Evolutionary conservation across 2,113 vertebrate species (phyloP).

Genomic region (Podarcis cretensis): DNA sequence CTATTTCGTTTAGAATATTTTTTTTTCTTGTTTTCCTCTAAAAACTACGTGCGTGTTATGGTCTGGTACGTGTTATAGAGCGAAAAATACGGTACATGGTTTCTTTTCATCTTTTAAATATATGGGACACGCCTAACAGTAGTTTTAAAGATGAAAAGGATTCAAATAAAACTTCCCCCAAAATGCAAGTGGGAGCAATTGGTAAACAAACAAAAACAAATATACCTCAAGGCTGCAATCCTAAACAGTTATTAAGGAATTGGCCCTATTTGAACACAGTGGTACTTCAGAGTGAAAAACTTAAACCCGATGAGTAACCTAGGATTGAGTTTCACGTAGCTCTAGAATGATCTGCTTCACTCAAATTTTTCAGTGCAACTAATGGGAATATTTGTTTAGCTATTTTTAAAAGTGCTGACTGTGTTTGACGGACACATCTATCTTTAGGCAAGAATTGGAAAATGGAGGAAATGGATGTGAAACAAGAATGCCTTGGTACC

Average conservation of each 20-base stretch:
- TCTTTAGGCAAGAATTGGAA: slow-evolving; percentile 96
- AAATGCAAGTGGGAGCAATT: not conserved
- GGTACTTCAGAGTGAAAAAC: not conserved
- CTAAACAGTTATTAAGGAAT: not conserved
- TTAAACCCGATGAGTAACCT: too few species aligned
- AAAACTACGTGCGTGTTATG: too few species aligned
- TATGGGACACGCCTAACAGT: too few species aligned
- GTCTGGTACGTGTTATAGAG: too few species aligned
- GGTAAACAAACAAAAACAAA: not conserved
- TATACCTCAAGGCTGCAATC: not conserved
- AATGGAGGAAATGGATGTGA: slow-evolving; percentile 99
- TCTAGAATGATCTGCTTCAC: not conserved
- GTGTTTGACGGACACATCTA: not conserved
- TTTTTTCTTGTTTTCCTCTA: too few species aligned
- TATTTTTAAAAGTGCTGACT: too few species aligned
- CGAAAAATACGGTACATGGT: too few species aligned
- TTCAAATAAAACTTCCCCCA: not conserved
- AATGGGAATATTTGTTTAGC: not conserved
- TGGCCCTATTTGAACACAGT: not conserved
- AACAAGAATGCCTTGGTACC: slow-evolving; percentile 86
- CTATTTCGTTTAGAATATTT: too few species aligned
- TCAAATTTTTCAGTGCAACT: not conserved
- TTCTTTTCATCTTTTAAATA: not conserved
- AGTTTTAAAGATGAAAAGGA: not conserved
- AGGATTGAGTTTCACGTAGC: not conserved